Percentiles rank a stretch among this genome's conserved stretches.
Evolutionary conservation across 2,113 vertebrate species (phyloP).

Genomic region (Xiphophorus hellerii): DNA sequence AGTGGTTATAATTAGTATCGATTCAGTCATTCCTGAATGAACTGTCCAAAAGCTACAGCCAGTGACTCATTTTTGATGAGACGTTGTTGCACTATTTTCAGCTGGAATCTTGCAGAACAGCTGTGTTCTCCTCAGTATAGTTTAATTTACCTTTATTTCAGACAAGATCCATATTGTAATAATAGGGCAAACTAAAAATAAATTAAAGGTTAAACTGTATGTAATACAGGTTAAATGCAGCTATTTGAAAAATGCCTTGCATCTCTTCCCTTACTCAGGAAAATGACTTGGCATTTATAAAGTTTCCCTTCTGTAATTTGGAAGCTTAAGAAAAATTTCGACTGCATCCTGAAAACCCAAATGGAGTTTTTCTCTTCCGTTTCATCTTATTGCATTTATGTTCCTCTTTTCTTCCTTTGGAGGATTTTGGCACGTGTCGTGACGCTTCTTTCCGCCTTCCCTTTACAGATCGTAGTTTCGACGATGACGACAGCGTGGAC

Average conservation of each 20-base stretch:
- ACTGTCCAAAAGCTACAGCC: not conserved
- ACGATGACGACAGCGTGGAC: conserved; percentile 97
- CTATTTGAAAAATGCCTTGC: too few relatives aligned
- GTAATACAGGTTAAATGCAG: too few relatives aligned
- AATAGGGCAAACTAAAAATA: too few relatives aligned
- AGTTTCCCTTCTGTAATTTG: not conserved
- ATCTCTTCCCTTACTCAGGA: too few relatives aligned
- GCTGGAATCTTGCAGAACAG: not conserved
- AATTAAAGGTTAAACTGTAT: too few relatives aligned
- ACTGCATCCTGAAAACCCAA: not conserved
- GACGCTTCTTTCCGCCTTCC: conserved; percentile 6
- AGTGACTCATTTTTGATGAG: not conserved
- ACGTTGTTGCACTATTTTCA: not conserved
- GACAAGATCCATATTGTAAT: too few relatives aligned
- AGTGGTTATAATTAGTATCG: conserved; percentile 60
- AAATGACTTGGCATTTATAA: too few relatives aligned
- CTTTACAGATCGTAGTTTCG: conserved; percentile 94
- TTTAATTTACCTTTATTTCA: too few relatives aligned
- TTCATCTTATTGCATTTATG: not conserved
- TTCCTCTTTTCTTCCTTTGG: not conserved
- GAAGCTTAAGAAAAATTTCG: not conserved
- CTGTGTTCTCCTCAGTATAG: not conserved
- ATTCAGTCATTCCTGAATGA: conserved; percentile 43
- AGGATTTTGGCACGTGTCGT: conserved; percentile 8
- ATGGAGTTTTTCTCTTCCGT: not conserved